phyloP scores from a whole-genome alignment of 2,113 vertebrate species.

The Tapirus terrestris region DNA sequence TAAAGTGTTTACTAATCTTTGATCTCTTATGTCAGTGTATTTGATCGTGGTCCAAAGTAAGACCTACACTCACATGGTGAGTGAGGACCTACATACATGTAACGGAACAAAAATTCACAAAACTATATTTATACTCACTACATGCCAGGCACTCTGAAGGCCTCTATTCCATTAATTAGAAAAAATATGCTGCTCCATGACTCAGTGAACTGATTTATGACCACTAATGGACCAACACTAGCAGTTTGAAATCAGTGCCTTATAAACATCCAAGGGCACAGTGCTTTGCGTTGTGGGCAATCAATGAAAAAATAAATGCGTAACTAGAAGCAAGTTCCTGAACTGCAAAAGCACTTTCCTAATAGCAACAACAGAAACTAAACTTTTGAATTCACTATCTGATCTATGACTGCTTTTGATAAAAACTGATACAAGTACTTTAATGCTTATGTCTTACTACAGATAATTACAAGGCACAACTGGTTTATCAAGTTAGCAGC shows the following conservation, averaged over 20 bases:
- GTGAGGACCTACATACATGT: not conserved
- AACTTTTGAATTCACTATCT: conserved; percentile 45
- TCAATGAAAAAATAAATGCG: conserved; percentile 38
- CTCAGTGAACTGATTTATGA: conserved; percentile 17
- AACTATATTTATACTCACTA: not conserved
- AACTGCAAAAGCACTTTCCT: conserved; percentile 43
- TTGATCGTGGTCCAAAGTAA: not conserved
- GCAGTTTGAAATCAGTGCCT: conserved; percentile 40
- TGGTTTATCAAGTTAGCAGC: conserved; percentile 9
- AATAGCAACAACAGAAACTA: conserved; percentile 41
- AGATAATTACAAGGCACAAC: conserved; percentile 14
- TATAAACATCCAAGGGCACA: conserved; percentile 34
- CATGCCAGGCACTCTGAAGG: not conserved
- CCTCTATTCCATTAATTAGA: not conserved
- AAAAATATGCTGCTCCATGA: not conserved
- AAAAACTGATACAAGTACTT: not conserved
- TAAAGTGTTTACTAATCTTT: conserved; percentile 2
- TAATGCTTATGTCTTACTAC: not conserved
- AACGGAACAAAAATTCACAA: conserved; percentile 24
- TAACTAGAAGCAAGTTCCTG: conserved; percentile 11
- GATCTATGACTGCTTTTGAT: conserved; percentile 15
- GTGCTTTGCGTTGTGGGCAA: not conserved
- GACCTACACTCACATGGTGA: not conserved
- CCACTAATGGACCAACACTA: not conserved
- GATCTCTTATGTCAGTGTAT: not conserved